Percentiles rank a stretch among this genome's conserved stretches.
Evolutionary conservation across 2,113 vertebrate genomes (phyloP).

Genomic region (Serinus canaria): DNA sequence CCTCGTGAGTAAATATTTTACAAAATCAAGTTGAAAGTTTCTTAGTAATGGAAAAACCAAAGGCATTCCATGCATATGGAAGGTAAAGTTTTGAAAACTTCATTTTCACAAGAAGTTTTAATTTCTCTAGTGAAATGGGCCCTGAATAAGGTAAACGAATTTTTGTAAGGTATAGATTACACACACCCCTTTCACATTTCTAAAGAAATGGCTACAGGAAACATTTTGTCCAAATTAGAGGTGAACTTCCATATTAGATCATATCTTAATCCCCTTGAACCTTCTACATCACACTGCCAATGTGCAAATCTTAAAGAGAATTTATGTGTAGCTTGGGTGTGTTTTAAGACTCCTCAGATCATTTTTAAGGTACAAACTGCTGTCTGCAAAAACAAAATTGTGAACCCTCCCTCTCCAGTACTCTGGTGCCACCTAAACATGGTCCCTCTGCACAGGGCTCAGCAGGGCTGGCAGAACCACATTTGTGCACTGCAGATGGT

Average conservation of each 20-base stretch:
- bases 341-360: neutral
- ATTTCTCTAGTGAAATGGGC: neutral
- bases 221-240: neutral
- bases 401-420: neutral
- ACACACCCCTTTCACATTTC: neutral
- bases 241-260: neutral
- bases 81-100: neutral
- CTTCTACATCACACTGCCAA: neutral
- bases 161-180: neutral
- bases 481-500: neutral
- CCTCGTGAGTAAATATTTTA: neutral
- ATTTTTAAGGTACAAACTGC: neutral
- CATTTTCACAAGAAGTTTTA: neutral
- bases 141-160: neutral
- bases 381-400: neutral
- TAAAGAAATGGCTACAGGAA: neutral
- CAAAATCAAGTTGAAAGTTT: neutral
- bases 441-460: accelerated
- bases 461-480: neutral
- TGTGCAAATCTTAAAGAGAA: neutral
- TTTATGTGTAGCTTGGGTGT: neutral
- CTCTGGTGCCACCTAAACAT: accelerated
- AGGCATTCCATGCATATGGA: accelerated
- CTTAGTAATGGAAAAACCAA: neutral
- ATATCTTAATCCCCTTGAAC: neutral